Evolutionary conservation across 2,888 invertebrate species (phyloP).

Genomic region (Blera fallax): DNA sequence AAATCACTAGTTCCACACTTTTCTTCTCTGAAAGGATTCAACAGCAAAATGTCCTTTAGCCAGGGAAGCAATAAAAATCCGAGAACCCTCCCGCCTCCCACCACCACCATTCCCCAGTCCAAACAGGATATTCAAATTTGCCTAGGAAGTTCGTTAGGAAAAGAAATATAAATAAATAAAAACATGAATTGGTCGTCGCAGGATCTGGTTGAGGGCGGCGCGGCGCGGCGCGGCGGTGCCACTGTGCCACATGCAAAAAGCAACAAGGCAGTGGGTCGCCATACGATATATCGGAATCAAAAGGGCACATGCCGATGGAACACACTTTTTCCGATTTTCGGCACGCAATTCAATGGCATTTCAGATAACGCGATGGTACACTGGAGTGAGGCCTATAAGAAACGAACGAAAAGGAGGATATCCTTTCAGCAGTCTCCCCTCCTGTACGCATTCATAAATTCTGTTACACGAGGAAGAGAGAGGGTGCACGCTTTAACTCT

Average conservation of each 20-base stretch:
- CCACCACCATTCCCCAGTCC: no score
- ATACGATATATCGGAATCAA: conserved; percentile 23
- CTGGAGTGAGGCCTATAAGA: no score
- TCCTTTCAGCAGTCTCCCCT: conserved; percentile 31
- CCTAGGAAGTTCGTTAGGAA: conserved; percentile 68
- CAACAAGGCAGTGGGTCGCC: conserved; percentile 42
- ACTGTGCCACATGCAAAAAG: not conserved
- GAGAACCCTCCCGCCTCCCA: no score
- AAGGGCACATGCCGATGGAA: conserved; percentile 40
- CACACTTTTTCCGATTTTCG: conserved; percentile 51
- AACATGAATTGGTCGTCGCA: conserved; percentile 58
- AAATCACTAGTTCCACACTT: conserved; percentile 33
- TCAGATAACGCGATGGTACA: conserved; percentile 30
- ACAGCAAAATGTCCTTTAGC: conserved; percentile 46
- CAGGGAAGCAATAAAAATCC: conserved; percentile 59
- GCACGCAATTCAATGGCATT: conserved; percentile 67
- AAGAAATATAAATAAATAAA: conserved; percentile 70
- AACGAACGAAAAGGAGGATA: conserved; percentile 39
- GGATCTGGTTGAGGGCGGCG: not conserved
- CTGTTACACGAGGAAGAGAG: not conserved
- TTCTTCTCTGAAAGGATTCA: conserved; percentile 9
- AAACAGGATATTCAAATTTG: conserved; percentile 73
- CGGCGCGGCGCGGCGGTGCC: conserved; percentile 2
- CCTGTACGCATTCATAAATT: conserved; percentile 63
- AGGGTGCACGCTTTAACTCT: conserved; percentile 49